A percentile compares a stretch with the other conserved stretches of the same genome.
These are phyloP conservation scores for Netelia melanura DNA, from an alignment of 2,888 invertebrate species.

Conservation along the genomic window DNA sequence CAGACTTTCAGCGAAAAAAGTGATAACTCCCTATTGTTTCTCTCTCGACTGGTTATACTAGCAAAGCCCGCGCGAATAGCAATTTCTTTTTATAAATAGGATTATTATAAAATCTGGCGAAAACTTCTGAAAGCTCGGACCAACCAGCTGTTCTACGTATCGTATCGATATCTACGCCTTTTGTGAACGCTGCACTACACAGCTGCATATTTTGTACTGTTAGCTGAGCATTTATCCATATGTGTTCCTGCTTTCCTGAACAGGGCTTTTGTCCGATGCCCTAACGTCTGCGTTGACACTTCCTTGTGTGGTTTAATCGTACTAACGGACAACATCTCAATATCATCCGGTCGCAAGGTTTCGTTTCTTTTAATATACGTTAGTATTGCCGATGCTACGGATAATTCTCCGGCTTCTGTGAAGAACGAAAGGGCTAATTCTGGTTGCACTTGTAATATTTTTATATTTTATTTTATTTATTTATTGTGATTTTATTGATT, in stretches of 20 bases:
- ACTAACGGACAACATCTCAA: not conserved
- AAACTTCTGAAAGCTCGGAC: too few relatives aligned
- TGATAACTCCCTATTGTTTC: too few relatives aligned
- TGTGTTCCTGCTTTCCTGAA: conserved; percentile 16
- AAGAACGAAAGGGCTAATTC: conserved; percentile 8
- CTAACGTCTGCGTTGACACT: conserved; percentile 18
- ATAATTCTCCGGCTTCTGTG: conserved; percentile 1
- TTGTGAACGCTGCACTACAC: too few relatives aligned
- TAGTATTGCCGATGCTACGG: conserved; percentile 16
- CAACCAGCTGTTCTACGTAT: too few relatives aligned
- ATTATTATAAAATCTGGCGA: too few relatives aligned
- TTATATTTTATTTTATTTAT: too few relatives aligned
- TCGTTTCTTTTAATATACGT: conserved; percentile 16
- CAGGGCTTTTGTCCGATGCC: conserved; percentile 27
- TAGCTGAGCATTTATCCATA: conserved; percentile 11
- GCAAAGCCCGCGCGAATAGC: too few relatives aligned
- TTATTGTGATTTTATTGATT: too few relatives aligned
- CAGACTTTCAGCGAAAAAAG: too few relatives aligned
- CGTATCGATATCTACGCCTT: too few relatives aligned
- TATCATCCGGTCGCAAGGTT: not conserved
- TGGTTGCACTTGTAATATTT: conserved; percentile 29
- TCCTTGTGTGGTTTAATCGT: conserved; percentile 4
- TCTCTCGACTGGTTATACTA: too few relatives aligned
- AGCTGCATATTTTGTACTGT: conserved; percentile 16
- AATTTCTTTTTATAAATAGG: too few relatives aligned